Evolutionary conservation across 2,888 invertebrate species (phyloP).

Genomic region (Cheilosia vernalis): DNA sequence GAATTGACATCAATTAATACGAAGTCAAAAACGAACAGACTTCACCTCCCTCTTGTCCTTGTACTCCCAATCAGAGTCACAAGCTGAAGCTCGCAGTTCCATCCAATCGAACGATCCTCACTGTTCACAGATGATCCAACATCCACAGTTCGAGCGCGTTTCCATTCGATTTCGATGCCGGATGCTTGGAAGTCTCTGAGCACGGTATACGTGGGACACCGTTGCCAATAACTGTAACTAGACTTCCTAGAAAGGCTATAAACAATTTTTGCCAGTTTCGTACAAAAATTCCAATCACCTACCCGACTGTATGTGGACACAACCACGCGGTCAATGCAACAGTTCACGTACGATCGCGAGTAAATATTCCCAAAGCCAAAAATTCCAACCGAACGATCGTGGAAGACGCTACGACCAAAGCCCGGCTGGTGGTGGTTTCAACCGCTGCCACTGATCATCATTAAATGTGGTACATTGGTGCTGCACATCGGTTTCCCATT

Average conservation of each 20-base stretch:
- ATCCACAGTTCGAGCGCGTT: constrained; percentile 45
- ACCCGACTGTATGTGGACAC: constrained; percentile 5
- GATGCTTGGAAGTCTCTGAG: constrained; percentile 23
- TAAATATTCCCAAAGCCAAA: constrained; percentile 40
- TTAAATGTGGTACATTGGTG: constrained; percentile 73
- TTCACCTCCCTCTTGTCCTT: not conserved
- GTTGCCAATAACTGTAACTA: constrained; percentile 69
- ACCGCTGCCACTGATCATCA: constrained; percentile 50
- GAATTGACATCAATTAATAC: too few relatives aligned
- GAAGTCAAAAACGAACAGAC: too few relatives aligned
- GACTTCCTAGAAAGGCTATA: constrained; percentile 69
- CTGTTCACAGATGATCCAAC: too few relatives aligned
- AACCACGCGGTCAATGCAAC: constrained; percentile 58
- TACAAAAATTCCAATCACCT: constrained; percentile 62
- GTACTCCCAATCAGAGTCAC: constrained; percentile 41
- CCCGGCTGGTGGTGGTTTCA: constrained; percentile 8
- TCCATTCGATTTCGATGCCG: constrained; percentile 21
- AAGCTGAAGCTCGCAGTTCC: constrained; percentile 6
- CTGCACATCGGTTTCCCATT: constrained; percentile 74
- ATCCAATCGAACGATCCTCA: too few relatives aligned
- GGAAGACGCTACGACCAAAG: not conserved
- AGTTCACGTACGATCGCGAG: constrained; percentile 64
- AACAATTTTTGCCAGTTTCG: constrained; percentile 65
- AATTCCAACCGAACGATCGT: constrained; percentile 43
- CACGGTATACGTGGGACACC: constrained; percentile 46